phyloP scores from a whole-genome alignment of 35 echinoderm and acorn worm species.

The Ptychodera flava region DNA sequence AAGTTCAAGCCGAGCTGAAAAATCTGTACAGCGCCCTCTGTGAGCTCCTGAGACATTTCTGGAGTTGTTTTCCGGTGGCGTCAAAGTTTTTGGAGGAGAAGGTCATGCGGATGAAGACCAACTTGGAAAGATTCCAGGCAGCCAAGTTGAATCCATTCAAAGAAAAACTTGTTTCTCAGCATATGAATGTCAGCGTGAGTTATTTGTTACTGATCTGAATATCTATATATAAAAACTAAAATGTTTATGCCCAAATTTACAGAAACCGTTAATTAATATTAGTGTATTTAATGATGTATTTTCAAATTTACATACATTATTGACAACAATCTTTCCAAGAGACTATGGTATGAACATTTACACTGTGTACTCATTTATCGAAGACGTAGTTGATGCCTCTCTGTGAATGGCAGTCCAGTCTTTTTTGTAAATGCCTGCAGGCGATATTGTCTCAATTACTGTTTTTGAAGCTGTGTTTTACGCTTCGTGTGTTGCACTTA shows the following conservation, averaged over 20 bases:
- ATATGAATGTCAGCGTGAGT: constrained; percentile 77
- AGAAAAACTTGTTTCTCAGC: constrained; percentile 53
- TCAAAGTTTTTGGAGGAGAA: constrained; percentile 80
- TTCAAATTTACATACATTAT: too few species aligned
- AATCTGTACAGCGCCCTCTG: constrained; percentile 58
- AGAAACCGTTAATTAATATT: not conserved
- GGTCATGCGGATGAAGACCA: constrained; percentile 85
- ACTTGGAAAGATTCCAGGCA: constrained; percentile 78
- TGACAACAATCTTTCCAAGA: not conserved
- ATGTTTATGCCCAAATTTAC: not conserved
- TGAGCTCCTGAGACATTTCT: constrained; percentile 75
- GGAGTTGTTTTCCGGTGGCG: constrained; percentile 78
- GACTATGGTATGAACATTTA: not conserved
- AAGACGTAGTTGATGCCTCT: too few species aligned
- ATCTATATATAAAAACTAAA: not conserved
- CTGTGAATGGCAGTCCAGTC: too few species aligned
- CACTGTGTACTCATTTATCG: not conserved
- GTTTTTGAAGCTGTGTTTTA: too few species aligned
- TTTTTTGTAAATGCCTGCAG: too few species aligned
- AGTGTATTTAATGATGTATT: not conserved
- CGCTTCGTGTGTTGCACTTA: too few species aligned
- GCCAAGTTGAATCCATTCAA: constrained; percentile 84
- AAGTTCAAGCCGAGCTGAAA: constrained; percentile 74
- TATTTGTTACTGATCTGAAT: too few species aligned
- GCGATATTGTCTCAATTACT: too few species aligned